Conservation (phyloP, 2,797 vertebrate species). For the Jordanella pulchra region DNA sequence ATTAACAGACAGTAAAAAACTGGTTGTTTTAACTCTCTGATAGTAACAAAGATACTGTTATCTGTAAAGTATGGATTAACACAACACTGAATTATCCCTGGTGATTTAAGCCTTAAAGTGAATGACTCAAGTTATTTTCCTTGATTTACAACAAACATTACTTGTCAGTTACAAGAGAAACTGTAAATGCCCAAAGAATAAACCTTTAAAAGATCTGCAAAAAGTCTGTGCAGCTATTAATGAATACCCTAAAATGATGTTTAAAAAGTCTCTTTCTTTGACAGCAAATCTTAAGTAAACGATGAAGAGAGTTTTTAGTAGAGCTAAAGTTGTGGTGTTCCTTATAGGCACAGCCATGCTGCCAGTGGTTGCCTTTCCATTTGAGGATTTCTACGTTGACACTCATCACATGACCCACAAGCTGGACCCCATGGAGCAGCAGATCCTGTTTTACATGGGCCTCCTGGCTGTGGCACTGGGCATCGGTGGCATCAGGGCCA, state of each 20-base stretch:
- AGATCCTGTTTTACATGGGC: slow-evolving; percentile 84
- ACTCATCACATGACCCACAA: slow-evolving; percentile 79
- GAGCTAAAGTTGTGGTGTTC: not conserved
- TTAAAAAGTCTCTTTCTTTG: not conserved
- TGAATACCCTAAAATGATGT: not conserved
- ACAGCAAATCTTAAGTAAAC: not conserved
- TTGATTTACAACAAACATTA: not conserved
- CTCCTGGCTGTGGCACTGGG: slow-evolving; percentile 86
- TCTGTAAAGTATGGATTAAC: not conserved
- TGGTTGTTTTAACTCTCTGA: not conserved
- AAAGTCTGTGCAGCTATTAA: not conserved
- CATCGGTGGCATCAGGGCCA: slow-evolving; percentile 87
- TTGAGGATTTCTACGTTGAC: slow-evolving; percentile 88
- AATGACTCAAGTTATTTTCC: not conserved
- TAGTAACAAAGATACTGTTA: not conserved
- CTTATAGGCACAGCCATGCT: slow-evolving; percentile 86
- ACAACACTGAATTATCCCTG: not conserved
- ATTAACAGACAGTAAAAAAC: no score
- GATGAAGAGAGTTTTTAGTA: not conserved
- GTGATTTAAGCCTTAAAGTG: not conserved
- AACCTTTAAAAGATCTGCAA: not conserved
- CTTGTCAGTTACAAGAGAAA: not conserved
- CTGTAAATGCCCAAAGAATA: not conserved
- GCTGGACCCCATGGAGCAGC: slow-evolving; percentile 79
- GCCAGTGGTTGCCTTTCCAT: slow-evolving; percentile 90